These are phyloP conservation scores for Agapornis roseicollis DNA, from an alignment of 2,113 vertebrate genomes.

Conservation along the genomic window DNA sequence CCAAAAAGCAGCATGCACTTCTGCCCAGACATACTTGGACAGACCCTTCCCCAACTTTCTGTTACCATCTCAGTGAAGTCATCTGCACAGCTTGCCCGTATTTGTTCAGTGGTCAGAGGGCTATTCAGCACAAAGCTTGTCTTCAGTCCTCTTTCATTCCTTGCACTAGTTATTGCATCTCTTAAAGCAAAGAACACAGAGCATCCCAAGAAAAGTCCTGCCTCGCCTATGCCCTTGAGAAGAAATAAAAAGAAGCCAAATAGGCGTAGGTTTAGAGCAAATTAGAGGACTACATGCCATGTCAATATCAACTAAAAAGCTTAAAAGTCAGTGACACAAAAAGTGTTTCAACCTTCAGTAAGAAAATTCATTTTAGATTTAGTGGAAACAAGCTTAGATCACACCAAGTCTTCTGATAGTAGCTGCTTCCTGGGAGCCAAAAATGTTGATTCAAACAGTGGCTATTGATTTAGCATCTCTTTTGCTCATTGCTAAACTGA, in stretches of 20 bases:
- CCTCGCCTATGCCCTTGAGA: conserved; percentile 81
- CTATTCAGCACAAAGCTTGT: conserved; percentile 75
- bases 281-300: not conserved
- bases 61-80: conserved; percentile 77
- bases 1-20: not conserved
- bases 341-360: not conserved
- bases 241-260: not conserved
- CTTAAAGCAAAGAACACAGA: conserved; percentile 84
- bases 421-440: not conserved
- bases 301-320: not conserved
- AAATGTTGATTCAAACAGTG: not conserved
- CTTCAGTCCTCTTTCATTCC: conserved; percentile 70
- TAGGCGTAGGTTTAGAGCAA: not conserved
- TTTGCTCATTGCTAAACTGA: not conserved
- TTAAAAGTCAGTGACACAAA: not conserved
- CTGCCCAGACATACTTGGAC: not conserved
- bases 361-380: not conserved
- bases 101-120: conserved; percentile 78
- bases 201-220: conserved; percentile 79
- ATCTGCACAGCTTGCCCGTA: conserved; percentile 76
- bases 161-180: conserved; percentile 72
- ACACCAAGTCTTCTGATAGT: not conserved
- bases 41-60: not conserved
- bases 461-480: not conserved
- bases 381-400: not conserved